phyloP scores from a whole-genome alignment of 37 sponge, comb jelly and placozoan genomes.

The Crambe crambe region DNA sequence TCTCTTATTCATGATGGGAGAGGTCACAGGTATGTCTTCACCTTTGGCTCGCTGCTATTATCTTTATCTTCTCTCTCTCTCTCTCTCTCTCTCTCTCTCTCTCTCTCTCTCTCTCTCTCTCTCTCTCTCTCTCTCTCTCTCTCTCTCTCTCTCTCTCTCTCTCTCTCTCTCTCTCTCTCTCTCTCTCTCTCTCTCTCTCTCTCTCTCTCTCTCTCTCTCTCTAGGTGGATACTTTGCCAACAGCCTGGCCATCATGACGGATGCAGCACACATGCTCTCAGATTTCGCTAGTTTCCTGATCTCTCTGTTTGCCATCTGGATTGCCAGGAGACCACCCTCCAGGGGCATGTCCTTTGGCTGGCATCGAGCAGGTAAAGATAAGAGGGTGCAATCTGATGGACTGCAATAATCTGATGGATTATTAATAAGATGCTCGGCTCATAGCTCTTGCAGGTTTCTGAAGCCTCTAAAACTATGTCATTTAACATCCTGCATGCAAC shows the following conservation, averaged over 20 bases:
- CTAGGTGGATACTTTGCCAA: constrained; percentile 88
- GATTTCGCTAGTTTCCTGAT: constrained; percentile 97
- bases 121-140: not conserved
- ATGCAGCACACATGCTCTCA: constrained; percentile 99
- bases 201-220: not conserved
- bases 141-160: not conserved
- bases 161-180: not conserved
- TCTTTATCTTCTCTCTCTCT: not conserved
- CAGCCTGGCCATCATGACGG: constrained; percentile 98
- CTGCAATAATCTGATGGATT: too few relatives aligned
- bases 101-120: not conserved
- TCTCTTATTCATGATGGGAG: constrained; percentile 92
- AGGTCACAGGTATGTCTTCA: constrained; percentile 73
- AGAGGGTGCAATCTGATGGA: not conserved
- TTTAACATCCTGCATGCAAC: too few relatives aligned
- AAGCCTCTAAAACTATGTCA: too few relatives aligned
- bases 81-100: not conserved
- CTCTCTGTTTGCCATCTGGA: constrained; percentile 94
- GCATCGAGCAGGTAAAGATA: constrained; percentile 86
- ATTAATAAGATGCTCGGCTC: too few relatives aligned
- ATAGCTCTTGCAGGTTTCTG: too few relatives aligned
- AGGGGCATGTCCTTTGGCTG: constrained; percentile 97
- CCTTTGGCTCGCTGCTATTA: not conserved
- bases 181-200: not conserved
- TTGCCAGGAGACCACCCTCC: constrained; percentile 79